Evolutionary conservation across 2,888 invertebrate genomes (phyloP), one percentile per base, ranked within the genome.

Genomic region (Agriopis leucophaearia): DNA sequence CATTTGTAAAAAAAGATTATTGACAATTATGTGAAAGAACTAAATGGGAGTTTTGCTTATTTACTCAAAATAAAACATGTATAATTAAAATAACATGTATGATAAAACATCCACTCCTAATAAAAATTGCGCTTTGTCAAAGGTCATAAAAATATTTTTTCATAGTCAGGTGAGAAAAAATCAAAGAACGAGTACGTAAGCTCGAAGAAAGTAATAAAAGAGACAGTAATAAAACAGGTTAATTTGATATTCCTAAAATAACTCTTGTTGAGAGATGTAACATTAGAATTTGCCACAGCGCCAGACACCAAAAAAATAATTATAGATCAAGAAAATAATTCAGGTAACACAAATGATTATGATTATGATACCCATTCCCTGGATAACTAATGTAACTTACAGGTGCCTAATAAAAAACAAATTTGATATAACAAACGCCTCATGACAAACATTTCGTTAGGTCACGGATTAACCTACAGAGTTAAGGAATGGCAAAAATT

Each of bases 311-410:
- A 78, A 70, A 50, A 42, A 63, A 62, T 57, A 64, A 55, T 67
- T 38, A 69, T 65, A 63, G 45, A 64, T 63, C 68, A 35, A 63
- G 69, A 58, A 27, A 64, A 74, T 73, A 69, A 75, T 77, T 38
- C 56, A 64, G 56, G 60, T 80, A 85, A 79, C 80, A 83, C 81
- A 81, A 38, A 48, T 72, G 78, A 85, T 88, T 91, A 88, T 88
- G 88, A 90, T 68, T 57, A 70, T 65, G 42, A 50, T 15, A 57
- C 62, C 6, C 57, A 60, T 55, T 55, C 50, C 57, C 48, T 60
- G 51, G 16, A n/a, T 73, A 55, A 67, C 48, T 65, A 61, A 65
- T 42, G 36, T 18, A 60, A 44, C 44, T 13, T 52, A 15, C 35
- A 52, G 35, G 57, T 58, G 44, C 8, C 52, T 15, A 35, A 50